Base-by-base conservation (phyloP, 2,113 vertebrate genomes). In the Castor canadensis region DNA sequence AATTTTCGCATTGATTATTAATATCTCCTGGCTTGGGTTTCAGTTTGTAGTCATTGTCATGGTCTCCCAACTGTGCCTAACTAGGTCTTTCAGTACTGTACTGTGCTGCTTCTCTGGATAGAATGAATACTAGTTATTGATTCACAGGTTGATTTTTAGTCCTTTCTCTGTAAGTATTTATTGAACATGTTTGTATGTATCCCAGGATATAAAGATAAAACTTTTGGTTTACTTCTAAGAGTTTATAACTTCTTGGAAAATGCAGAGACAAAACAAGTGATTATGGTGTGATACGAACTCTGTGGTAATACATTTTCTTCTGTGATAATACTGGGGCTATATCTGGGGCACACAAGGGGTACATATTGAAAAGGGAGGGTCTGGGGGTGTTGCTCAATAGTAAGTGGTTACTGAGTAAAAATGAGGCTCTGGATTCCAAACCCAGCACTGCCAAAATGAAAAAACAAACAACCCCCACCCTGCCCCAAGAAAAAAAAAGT, bases 161-260 rank as follows among this genome's bases (percentile, higher is more conserved):
- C 40, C 73, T 89, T 81, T 30, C 15, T 93, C 75, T 93, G 19
- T 73, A 52, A 73, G 28, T 17, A 8, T 90, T 93, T 87, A 75
- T 16, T 80, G 64, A 91, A 17, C 35, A 40, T 38, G 13, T 72
- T 62, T 47, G 35, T 83, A 47, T 90, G 32, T 62, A 30, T 80
- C 49, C 52, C 45, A 72, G 49, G 5, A 9, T 45, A 22, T 71
- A 56, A 83, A 92, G 30, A 6, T 52, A 56, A 56, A 64, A 58
- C 49, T 47, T 90, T 43, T 9, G 1, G 22, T 54, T 77, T 54
- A 3, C 30, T n/a, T 81, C 47, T 69, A 35, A 69, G 15, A 76
- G 6, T 72, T 56, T 77, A 19, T 76, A 32, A n/a, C 54, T 6
- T 30, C n/a, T 38, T 86, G 47, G 40, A 52, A 64, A 64, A 58